Evolutionary conservation across 1,140 invertebrate species (phyloP), one percentile per base, ranked within the genome.

Genomic region (Colletes latitarsis): DNA sequence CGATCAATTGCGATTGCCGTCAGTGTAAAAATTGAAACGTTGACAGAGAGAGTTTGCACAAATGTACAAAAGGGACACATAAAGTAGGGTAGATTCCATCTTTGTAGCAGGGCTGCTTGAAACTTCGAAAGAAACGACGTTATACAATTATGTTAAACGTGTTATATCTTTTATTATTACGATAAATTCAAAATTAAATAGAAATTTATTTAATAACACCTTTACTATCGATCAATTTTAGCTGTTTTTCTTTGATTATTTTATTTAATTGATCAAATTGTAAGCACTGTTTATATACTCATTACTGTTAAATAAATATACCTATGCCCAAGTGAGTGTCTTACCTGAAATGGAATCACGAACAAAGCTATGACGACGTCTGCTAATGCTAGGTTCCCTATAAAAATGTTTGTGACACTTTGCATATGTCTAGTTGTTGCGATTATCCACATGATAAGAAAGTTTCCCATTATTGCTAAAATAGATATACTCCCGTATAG

Each of bases 31-130:
- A 98, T 95, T 66, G 96, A 97, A 15, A 97, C 96, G 88, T 96
- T 97, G 1, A 97, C 96, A 80, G 95, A 96, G 2, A 97, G 89
- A 0, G 95, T 94, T 92, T 97, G 96, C 1, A 97, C 95, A 90
- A 97, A 97, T 0, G 97, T 97, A 83, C 96, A 97, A 88, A 97
- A 96, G 0, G 96, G 94, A 89, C 97, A 98, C 96, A 97, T 96
- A 89, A 97, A 97, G 83, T 96, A 90, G 0, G 97, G 96, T n/a
- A 97, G 92, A 80, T 97, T 95, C 97, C 97, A 98, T 81, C 96
- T 91, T 90, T 97, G 97, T 1, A 97, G 93, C 17, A 97, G 89
- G 4, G 97, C 97, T 1, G 97, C 96, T 94, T 97, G 97, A 90
- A 97, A 98, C 95, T 97, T 91, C 55, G 86, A 73, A 43, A 0